phyloP scores from a whole-genome alignment of 2,797 vertebrate genomes.

The Kryptopterus vitreolus region DNA sequence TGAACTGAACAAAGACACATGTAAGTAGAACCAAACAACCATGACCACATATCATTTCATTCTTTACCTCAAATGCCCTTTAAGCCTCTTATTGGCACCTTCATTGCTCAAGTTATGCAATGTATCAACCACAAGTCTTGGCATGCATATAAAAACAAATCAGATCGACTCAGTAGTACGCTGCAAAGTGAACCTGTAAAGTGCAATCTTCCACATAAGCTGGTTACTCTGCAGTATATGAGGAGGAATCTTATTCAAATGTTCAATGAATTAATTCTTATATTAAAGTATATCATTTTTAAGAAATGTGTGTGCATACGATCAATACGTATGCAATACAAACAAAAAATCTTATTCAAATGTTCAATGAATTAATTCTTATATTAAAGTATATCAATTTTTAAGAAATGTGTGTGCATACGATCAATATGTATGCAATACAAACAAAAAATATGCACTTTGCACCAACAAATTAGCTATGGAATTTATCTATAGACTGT shows the following conservation, averaged over 20 bases:
- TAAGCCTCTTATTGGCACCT: slow-evolving; percentile 13
- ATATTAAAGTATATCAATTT: too few species aligned
- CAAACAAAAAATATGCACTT: slow-evolving; percentile 62
- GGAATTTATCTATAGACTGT: slow-evolving; percentile 58
- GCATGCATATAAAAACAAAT: slow-evolving; percentile 20
- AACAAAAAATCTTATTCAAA: not conserved
- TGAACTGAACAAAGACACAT: not conserved
- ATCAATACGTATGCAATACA: too few species aligned
- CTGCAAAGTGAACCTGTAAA: not conserved
- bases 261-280: too few species aligned
- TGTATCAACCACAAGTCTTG: slow-evolving; percentile 30
- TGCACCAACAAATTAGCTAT: slow-evolving; percentile 40
- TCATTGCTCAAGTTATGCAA: not conserved
- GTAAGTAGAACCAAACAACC: not conserved
- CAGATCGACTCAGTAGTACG: not conserved
- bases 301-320: too few species aligned
- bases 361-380: too few species aligned
- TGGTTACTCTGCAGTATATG: too few species aligned
- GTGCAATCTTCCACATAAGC: not conserved
- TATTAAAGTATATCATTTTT: too few species aligned
- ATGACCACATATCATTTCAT: slow-evolving; percentile 7
- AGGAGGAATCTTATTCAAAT: not conserved
- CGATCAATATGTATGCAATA: too few species aligned
- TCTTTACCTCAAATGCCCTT: slow-evolving; percentile 4
- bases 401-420: too few species aligned